Evolutionary conservation across 2,888 invertebrate species (phyloP).

Genomic region (Mythimna ferrago): DNA sequence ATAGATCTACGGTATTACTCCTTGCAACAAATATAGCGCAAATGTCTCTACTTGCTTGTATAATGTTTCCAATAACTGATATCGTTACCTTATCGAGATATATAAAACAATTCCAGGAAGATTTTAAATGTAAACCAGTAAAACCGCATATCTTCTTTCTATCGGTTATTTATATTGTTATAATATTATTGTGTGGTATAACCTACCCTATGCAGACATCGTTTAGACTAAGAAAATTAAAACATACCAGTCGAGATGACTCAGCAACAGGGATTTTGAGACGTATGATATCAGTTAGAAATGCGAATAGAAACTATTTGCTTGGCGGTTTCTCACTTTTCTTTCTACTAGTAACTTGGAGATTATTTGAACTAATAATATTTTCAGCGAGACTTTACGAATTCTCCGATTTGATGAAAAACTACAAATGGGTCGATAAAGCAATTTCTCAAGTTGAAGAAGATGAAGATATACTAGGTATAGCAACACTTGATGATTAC

Average conservation of each 20-base stretch:
- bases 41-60: slow-evolving; percentile 75
- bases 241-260: slow-evolving; percentile 50
- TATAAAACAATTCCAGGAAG: slow-evolving; percentile 62
- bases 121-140: slow-evolving; percentile 34
- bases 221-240: slow-evolving; percentile 62
- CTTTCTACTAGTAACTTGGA: slow-evolving; percentile 74
- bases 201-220: slow-evolving; percentile 73
- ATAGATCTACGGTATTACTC: slow-evolving; percentile 66
- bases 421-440: slow-evolving; percentile 78
- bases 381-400: slow-evolving; percentile 83
- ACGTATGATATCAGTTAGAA: slow-evolving; percentile 73
- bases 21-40: slow-evolving; percentile 71
- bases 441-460: slow-evolving; percentile 60
- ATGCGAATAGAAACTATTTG: slow-evolving; percentile 80
- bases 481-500: slow-evolving; percentile 37
- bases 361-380: slow-evolving; percentile 76
- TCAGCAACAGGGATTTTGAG: slow-evolving; percentile 70
- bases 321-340: slow-evolving; percentile 81
- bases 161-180: slow-evolving; percentile 59
- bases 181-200: slow-evolving; percentile 73
- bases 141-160: slow-evolving; percentile 4
- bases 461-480: not conserved
- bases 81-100: slow-evolving; percentile 71
- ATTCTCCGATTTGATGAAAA: slow-evolving; percentile 79
- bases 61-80: slow-evolving; percentile 75